Percentiles rank a stretch among this genome's conserved stretches.
phyloP scores from a whole-genome alignment of 2,113 vertebrate species.

The Calidris pugnax region DNA sequence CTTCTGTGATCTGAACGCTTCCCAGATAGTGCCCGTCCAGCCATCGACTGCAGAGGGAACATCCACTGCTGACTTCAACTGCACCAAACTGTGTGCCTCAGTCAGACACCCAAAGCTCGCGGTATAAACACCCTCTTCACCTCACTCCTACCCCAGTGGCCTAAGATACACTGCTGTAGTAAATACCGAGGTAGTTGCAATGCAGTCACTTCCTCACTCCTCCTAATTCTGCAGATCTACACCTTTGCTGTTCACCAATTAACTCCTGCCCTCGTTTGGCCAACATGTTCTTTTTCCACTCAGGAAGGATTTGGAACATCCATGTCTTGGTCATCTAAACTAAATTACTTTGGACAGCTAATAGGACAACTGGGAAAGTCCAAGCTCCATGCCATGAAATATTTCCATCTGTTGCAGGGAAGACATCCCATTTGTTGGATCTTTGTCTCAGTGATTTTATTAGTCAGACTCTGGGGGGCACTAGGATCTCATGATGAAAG shows the following conservation, averaged over 20 bases:
- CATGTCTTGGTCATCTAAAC: not conserved
- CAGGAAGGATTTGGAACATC: not conserved
- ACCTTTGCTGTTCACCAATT: not conserved
- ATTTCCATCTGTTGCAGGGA: not conserved
- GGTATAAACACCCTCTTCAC: not conserved
- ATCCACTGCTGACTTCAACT: not conserved
- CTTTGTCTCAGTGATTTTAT: conserved; percentile 28
- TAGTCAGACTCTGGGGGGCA: conserved; percentile 63
- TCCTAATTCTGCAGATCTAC: not conserved
- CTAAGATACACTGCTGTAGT: not conserved
- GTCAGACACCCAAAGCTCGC: not conserved
- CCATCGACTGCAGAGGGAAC: not conserved
- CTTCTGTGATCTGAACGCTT: not conserved
- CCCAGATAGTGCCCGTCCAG: not conserved
- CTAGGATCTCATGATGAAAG: conserved; percentile 33
- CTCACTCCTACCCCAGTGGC: not conserved
- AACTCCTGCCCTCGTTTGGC: not conserved
- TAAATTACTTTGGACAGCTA: not conserved
- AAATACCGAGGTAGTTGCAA: not conserved
- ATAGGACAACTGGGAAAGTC: not conserved
- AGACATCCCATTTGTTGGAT: not conserved
- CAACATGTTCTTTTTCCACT: not conserved
- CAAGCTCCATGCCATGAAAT: not conserved
- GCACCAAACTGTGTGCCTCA: not conserved
- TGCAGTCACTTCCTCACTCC: not conserved